phyloP scores from a whole-genome alignment of 1,140 invertebrate species.

The Frieseomelitta varia region DNA sequence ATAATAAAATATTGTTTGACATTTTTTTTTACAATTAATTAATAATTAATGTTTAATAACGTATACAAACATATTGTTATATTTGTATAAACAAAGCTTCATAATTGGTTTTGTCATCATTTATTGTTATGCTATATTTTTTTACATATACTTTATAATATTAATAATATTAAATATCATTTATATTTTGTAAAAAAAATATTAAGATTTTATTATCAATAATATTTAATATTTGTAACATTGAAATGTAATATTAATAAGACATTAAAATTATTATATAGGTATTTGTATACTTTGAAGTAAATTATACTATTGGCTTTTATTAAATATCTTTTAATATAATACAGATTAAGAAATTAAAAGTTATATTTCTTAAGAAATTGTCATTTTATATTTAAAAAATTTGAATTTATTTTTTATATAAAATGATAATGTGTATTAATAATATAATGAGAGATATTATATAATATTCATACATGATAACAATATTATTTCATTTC shows the following conservation, averaged over 20 bases:
- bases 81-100: background rate
- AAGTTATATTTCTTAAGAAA: background rate
- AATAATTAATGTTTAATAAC: background rate
- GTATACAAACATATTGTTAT: background rate
- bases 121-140: background rate
- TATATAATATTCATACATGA: conserved; percentile 8
- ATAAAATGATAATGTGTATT: background rate
- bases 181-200: background rate
- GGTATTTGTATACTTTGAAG: background rate
- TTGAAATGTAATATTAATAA: background rate
- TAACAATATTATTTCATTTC: background rate
- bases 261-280: background rate
- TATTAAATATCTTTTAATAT: background rate
- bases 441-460: background rate
- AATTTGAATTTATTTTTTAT: conserved; percentile 4
- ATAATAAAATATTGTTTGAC: background rate
- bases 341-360: background rate
- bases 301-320: background rate
- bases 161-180: background rate
- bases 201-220: background rate
- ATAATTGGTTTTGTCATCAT: background rate
- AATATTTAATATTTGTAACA: background rate
- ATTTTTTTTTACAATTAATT: background rate
- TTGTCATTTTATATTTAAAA: background rate
- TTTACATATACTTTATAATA: background rate